These are phyloP conservation scores for Mormyrus hasselquistii DNA, from an alignment of 2,797 vertebrate genomes.

Conservation along the genomic window DNA sequence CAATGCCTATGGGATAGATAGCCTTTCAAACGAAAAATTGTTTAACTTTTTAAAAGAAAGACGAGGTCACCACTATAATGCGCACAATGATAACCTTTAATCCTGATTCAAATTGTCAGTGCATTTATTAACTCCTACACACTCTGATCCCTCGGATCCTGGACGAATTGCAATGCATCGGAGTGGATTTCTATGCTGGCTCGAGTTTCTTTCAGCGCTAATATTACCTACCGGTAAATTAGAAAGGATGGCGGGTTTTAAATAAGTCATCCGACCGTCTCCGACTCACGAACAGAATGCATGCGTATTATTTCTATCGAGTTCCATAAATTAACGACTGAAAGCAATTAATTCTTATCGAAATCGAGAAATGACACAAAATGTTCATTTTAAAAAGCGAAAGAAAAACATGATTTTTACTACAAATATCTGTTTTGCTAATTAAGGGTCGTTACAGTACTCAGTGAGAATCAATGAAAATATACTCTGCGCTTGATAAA, in stretches of 20 bases:
- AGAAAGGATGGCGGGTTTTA: background rate
- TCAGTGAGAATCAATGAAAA: background rate
- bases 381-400: background rate
- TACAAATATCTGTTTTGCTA: background rate
- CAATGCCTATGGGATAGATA: background rate
- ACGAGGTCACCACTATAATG: background rate
- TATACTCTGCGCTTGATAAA: background rate
- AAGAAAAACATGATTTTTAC: background rate
- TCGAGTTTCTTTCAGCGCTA: background rate
- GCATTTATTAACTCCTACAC: background rate
- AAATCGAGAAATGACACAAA: background rate
- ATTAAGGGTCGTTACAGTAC: background rate
- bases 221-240: background rate
- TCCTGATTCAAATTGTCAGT: background rate
- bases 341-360: background rate
- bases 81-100: background rate
- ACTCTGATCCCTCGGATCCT: background rate
- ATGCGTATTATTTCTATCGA: background rate
- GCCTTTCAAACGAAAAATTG: background rate
- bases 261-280: background rate
- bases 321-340: background rate
- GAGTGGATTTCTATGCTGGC: background rate
- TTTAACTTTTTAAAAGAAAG: background rate
- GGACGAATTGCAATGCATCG: background rate
- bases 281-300: background rate